A percentile compares a stretch with the other conserved stretches of the same genome.
Evolutionary conservation across 37 sponge, comb jelly and placozoan genomes (phyloP).

Genomic region (Eunapius fragilis): DNA sequence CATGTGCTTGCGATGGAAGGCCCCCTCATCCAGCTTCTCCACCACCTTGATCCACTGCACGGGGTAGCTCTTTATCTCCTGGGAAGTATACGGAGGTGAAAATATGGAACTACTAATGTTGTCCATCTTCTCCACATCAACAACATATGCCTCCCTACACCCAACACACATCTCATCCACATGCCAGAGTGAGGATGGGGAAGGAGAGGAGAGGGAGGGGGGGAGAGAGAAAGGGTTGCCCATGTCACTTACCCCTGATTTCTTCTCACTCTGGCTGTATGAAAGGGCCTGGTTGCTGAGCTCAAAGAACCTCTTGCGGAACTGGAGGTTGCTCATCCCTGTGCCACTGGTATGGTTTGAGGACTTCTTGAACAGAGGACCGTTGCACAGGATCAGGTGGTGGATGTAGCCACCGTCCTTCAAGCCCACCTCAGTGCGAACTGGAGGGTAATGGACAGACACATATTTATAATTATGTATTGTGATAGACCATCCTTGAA

Average conservation of each 20-base stretch:
- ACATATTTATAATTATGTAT: too few relatives aligned
- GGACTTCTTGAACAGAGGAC: slow-evolving; percentile 64
- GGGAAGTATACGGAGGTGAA: too few relatives aligned
- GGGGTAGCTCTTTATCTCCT: slow-evolving; percentile 76
- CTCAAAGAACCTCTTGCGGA: slow-evolving; percentile 70
- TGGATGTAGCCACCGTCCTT: slow-evolving; percentile 73
- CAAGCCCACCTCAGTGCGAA: slow-evolving; percentile 25
- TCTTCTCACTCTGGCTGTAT: slow-evolving; percentile 65
- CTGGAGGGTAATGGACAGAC: slow-evolving; percentile 12
- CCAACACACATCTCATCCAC: too few relatives aligned
- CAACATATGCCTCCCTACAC: too few relatives aligned
- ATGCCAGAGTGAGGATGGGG: too few relatives aligned
- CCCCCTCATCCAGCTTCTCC: slow-evolving; percentile 86
- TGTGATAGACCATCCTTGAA: too few relatives aligned
- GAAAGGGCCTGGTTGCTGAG: slow-evolving; percentile 70
- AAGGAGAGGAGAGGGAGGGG: too few relatives aligned
- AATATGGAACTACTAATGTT: too few relatives aligned
- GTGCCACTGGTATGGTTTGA: slow-evolving; percentile 11
- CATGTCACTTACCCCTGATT: slow-evolving; percentile 42
- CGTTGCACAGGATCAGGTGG: slow-evolving; percentile 60
- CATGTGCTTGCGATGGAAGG: slow-evolving; percentile 86
- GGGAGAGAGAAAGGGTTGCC: too few relatives aligned
- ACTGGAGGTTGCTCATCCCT: slow-evolving; percentile 43
- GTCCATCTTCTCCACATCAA: too few relatives aligned
- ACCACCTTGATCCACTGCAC: slow-evolving; percentile 80